Conservation (phyloP, 2,888 invertebrate genomes). For the Drosophila austrosaltans region DNA sequence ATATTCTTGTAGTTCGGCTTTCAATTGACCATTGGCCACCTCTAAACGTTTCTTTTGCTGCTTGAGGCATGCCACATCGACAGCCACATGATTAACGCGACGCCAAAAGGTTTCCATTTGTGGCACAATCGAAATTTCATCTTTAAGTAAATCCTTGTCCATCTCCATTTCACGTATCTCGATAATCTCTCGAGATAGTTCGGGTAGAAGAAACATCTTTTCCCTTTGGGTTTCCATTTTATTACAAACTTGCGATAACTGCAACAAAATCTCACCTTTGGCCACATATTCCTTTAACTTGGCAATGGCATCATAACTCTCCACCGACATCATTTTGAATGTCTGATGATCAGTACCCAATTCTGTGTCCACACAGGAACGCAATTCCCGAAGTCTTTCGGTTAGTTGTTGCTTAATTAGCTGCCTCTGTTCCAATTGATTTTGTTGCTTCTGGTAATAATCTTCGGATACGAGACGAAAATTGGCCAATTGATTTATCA, state of each 20-base stretch:
- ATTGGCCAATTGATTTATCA: slow-evolving; percentile 79
- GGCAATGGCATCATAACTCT: slow-evolving; percentile 85
- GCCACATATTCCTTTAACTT: slow-evolving; percentile 85
- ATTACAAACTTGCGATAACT: slow-evolving; percentile 86
- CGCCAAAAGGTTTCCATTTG: slow-evolving; percentile 89
- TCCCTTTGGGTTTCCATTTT: slow-evolving; percentile 88
- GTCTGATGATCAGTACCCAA: slow-evolving; percentile 84
- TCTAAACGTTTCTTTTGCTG: slow-evolving; percentile 82
- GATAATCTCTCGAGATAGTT: slow-evolving; percentile 65
- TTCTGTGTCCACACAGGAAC: slow-evolving; percentile 85
- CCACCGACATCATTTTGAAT: slow-evolving; percentile 86
- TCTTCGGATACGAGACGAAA: slow-evolving; percentile 84
- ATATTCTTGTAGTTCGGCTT: slow-evolving; percentile 86
- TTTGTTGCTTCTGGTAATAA: slow-evolving; percentile 83
- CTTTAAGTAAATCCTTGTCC: slow-evolving; percentile 67
- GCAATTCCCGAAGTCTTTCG: slow-evolving; percentile 84
- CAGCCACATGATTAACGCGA: slow-evolving; percentile 85
- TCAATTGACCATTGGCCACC: slow-evolving; percentile 87
- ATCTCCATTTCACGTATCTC: slow-evolving; percentile 74
- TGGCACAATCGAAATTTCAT: slow-evolving; percentile 85
- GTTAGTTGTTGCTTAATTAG: slow-evolving; percentile 84
- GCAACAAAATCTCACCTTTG: slow-evolving; percentile 86
- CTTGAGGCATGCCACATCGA: slow-evolving; percentile 85
- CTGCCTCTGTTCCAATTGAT: slow-evolving; percentile 84
- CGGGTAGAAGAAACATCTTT: slow-evolving; percentile 83